Evolutionary conservation across 2,797 vertebrate genomes (phyloP), one percentile per base, ranked within the genome.

Genomic region (Ceyx erithaca): DNA sequence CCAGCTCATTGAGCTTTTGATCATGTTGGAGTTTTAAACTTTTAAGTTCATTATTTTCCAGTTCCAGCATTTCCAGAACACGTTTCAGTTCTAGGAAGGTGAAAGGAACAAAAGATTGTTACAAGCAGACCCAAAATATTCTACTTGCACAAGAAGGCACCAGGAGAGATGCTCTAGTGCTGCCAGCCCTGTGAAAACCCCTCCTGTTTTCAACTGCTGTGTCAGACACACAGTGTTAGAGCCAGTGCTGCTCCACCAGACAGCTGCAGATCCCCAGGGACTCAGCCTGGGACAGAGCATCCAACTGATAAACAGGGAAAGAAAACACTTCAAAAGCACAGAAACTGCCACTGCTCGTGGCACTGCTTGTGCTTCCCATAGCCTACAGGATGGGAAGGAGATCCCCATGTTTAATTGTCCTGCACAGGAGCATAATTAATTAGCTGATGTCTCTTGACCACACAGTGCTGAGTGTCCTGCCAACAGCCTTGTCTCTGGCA

Each of bases 31-130:
- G 76, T 68, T 97, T 98, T 89, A 98, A 64, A 55, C 93, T 90
- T 66, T 98, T 94, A 3, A 98, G 96, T 49, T 98, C 97, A 17
- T 80, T 97, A n/a, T 89, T 97, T 95, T 98, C 98, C 81, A 98
- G 93, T 59, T 98, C 97, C 72, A 98, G 61, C 95, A 96, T 98
- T 95, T 98, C 98, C 93, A 98, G 92, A 75, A 98, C 81, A 35
- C 96, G 97, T 83, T 98, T 98, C 71, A 98, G 93, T 89, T 98
- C 98, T 98, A 85, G 90, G 7, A 54, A 75, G 51, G 41, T 59
- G 35, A 93, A 94, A 96, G 17, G 92, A 89, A 70, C 2, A 30
- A 7, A 37, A 62, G n/a, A 23, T 55, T 80, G 54, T 35, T 83
- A 91, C 18, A 31, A 58, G 17, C 64, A 64, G 18, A 20, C 51